Evolutionary conservation across 2,113 vertebrate species (phyloP).

Genomic region (Naja naja): DNA sequence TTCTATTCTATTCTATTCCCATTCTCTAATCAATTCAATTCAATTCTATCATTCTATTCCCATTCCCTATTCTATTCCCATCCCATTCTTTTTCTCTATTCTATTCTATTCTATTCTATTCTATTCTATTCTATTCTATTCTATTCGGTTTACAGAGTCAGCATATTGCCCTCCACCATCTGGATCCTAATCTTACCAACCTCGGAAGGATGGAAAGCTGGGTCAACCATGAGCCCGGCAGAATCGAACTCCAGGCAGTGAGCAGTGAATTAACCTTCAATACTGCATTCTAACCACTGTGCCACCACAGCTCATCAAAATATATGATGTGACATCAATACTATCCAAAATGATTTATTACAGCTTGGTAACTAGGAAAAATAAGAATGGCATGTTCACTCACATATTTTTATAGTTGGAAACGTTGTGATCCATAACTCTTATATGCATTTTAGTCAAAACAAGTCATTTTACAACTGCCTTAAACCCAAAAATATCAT

Average conservation of each 20-base stretch:
- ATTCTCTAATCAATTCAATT: too few relatives aligned
- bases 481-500: not conserved
- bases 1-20: too few relatives aligned
- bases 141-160: not conserved
- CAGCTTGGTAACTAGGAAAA: not conserved
- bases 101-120: too few relatives aligned
- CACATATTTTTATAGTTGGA: not conserved
- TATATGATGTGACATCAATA: not conserved
- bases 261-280: not conserved
- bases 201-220: not conserved
- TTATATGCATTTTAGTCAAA: not conserved
- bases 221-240: not conserved
- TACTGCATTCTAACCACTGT: not conserved
- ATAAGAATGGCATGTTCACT: not conserved
- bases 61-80: too few relatives aligned
- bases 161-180: not conserved
- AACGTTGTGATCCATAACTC: not conserved
- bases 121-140: too few relatives aligned
- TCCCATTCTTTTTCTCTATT: too few relatives aligned
- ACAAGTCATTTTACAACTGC: not conserved
- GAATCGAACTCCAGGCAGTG: not conserved
- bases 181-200: not conserved
- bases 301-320: not conserved
- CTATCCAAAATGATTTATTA: not conserved
- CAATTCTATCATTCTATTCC: too few relatives aligned